Evolutionary conservation across 2,888 invertebrate species (phyloP).

Genomic region (Sphaerophoria taeniata): DNA sequence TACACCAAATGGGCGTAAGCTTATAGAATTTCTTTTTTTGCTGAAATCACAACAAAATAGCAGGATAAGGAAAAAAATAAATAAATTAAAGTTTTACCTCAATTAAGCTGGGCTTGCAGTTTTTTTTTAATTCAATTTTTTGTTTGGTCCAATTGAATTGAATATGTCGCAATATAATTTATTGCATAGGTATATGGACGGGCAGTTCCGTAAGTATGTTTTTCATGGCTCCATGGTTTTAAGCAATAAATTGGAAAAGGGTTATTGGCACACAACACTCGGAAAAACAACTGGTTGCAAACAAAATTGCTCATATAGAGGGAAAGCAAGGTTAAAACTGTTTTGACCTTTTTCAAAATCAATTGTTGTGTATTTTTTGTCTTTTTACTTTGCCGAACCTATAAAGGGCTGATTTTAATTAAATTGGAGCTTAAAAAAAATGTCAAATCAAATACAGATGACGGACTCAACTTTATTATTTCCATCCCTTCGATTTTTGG

Average conservation of each 20-base stretch:
- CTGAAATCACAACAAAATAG: not conserved
- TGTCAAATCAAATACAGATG: slow-evolving; percentile 11
- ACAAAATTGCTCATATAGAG: slow-evolving; percentile 19
- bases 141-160: slow-evolving; percentile 45
- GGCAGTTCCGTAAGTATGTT: not conserved
- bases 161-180: slow-evolving; percentile 57
- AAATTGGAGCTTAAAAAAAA: slow-evolving; percentile 23
- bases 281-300: slow-evolving; percentile 11
- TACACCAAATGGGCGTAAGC: slow-evolving; percentile 24
- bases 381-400: not conserved
- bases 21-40: slow-evolving; percentile 21
- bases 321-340: not conserved
- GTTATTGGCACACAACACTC: not conserved
- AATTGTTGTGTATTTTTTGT: slow-evolving; percentile 11
- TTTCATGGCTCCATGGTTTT: not conserved
- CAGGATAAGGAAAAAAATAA: slow-evolving; percentile 4
- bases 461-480: not conserved
- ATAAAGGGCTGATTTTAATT: slow-evolving; percentile 39
- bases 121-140: not conserved
- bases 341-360: slow-evolving; percentile 46
- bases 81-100: slow-evolving; percentile 52
- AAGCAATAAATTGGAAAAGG: slow-evolving; percentile 49
- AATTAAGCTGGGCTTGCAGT: slow-evolving; percentile 45
- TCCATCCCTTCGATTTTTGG: not conserved
- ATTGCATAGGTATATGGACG: slow-evolving; percentile 38